Evolutionary conservation across 2,797 vertebrate genomes (phyloP).

Genomic region (Platalea minor): DNA sequence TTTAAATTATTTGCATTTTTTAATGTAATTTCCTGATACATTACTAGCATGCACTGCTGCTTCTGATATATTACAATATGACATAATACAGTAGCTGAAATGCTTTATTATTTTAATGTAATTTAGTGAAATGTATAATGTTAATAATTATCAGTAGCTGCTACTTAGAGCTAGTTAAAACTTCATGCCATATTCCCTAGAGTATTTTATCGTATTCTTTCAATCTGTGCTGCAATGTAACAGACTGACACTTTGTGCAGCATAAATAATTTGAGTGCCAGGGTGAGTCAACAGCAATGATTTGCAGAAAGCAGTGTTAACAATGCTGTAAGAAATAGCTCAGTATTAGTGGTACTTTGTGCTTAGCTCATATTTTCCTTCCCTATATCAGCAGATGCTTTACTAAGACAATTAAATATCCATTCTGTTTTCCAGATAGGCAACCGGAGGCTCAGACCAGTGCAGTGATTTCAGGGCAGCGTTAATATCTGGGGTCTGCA

Average conservation of each 20-base stretch:
- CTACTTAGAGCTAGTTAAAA: conserved; percentile 1
- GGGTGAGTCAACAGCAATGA: background rate
- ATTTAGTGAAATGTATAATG: background rate
- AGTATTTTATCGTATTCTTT: background rate
- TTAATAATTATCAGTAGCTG: background rate
- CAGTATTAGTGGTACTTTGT: background rate
- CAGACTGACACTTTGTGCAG: background rate
- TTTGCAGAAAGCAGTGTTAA: background rate
- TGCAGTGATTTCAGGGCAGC: background rate
- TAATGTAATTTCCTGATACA: background rate
- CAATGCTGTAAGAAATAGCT: background rate
- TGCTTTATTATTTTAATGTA: background rate
- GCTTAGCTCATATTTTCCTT: background rate
- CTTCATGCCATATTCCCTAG: background rate
- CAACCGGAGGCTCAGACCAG: background rate
- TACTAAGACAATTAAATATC: background rate
- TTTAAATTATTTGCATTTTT: background rate
- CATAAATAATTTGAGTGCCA: background rate
- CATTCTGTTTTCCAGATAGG: background rate
- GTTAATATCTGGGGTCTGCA: background rate
- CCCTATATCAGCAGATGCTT: background rate
- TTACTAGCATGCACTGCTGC: background rate
- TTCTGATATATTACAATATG: background rate
- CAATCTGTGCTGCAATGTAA: background rate
- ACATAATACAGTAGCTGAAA: background rate